A percentile compares a stretch with the other conserved stretches of the same genome.
Evolutionary conservation across 2,113 vertebrate species (phyloP).

Genomic region (Nyctibius bracteatus): DNA sequence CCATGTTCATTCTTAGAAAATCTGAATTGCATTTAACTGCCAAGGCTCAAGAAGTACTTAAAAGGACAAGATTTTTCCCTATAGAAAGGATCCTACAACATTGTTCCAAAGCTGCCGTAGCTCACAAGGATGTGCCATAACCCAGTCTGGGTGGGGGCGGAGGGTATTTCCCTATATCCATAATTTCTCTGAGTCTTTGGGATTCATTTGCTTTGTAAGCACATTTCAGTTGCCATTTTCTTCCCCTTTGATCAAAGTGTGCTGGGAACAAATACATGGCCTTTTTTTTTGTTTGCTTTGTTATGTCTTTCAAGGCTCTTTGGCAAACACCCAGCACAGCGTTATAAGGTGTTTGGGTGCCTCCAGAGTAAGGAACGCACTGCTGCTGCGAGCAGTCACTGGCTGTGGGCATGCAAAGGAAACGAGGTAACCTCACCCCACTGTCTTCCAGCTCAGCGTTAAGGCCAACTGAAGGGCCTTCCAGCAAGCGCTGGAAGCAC

Average conservation of each 20-base stretch:
- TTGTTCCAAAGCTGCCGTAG: not conserved
- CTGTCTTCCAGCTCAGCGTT: not conserved
- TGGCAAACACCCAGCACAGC: not conserved
- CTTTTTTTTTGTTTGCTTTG: not conserved
- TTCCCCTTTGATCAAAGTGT: not conserved
- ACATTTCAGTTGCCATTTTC: not conserved
- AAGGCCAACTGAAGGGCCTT: not conserved
- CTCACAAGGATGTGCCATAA: not conserved
- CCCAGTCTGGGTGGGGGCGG: not conserved
- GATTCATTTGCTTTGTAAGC: not conserved
- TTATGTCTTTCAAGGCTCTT: not conserved
- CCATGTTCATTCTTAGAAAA: not conserved
- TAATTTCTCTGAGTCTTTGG: not conserved
- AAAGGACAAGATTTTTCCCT: not conserved
- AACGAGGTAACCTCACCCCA: not conserved
- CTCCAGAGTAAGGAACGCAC: not conserved
- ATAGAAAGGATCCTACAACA: not conserved
- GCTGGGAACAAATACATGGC: not conserved
- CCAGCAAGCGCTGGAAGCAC: not conserved
- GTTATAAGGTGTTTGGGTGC: not conserved
- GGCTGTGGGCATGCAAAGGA: not conserved
- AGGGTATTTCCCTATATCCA: not conserved
- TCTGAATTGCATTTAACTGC: not conserved
- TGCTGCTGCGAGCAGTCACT: not conserved
- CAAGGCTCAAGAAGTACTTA: not conserved